Conservation (phyloP, 2,888 invertebrate genomes). For the Parapristionchus giblindavisi region DNA sequence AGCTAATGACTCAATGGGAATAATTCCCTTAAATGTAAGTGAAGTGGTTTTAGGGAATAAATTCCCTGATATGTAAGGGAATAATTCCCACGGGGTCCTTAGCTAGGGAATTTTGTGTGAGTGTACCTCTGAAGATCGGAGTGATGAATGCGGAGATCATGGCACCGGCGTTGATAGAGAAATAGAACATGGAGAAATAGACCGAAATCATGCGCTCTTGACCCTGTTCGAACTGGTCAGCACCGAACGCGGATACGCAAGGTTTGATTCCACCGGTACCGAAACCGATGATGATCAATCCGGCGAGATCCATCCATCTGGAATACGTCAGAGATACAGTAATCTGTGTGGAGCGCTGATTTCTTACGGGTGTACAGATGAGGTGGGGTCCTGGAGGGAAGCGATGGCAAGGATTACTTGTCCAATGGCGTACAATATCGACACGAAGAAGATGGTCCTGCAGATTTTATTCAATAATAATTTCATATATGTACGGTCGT, state of each 20-base stretch:
- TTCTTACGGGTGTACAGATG: constrained; percentile 62
- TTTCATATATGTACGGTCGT: too few relatives aligned
- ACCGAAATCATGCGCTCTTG: constrained; percentile 80
- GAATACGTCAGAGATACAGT: constrained; percentile 18
- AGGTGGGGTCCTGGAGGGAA: constrained; percentile 70
- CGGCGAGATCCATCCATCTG: constrained; percentile 65
- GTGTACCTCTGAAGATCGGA: constrained; percentile 81
- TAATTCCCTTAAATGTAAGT: too few relatives aligned
- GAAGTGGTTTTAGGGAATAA: too few relatives aligned
- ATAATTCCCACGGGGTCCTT: too few relatives aligned
- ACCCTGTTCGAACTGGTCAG: constrained; percentile 72
- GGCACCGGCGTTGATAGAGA: constrained; percentile 88
- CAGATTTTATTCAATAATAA: constrained; percentile 49
- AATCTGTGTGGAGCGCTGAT: neutral
- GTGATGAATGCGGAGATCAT: constrained; percentile 87
- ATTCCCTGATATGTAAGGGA: too few relatives aligned
- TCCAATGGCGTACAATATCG: constrained; percentile 86
- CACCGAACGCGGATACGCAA: constrained; percentile 73
- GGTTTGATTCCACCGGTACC: constrained; percentile 74
- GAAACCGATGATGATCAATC: constrained; percentile 71
- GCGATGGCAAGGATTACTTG: constrained; percentile 80
- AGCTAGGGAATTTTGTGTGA: too few relatives aligned
- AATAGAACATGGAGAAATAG: constrained; percentile 94
- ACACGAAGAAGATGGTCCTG: constrained; percentile 86
- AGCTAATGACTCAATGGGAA: too few relatives aligned